Evolutionary conservation across 2,113 vertebrate species (phyloP).

Genomic region (Sturnira hondurensis): DNA sequence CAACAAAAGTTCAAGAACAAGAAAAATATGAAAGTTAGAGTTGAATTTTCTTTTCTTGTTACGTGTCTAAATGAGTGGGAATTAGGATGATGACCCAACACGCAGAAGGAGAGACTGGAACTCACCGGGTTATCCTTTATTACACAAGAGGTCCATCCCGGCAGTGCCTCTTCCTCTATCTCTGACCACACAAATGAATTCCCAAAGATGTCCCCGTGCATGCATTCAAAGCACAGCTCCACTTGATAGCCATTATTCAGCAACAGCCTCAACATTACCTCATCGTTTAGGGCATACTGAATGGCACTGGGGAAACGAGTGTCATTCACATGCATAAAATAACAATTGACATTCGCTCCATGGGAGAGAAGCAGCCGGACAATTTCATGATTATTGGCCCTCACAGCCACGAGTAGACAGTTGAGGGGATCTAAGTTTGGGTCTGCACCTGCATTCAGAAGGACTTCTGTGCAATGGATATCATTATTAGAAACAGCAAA

Average conservation of each 20-base stretch:
- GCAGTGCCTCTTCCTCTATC: conserved; percentile 74
- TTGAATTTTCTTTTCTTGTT: neutral
- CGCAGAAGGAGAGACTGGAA: neutral
- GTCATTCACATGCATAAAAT: conserved; percentile 88
- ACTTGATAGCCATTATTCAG: conserved; percentile 88
- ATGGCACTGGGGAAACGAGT: conserved; percentile 88
- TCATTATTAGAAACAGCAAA: conserved; percentile 89
- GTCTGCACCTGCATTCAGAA: conserved; percentile 85
- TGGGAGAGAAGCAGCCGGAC: conserved; percentile 85
- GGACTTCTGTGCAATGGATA: conserved; percentile 81
- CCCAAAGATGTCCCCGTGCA: conserved; percentile 83
- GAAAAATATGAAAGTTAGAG: neutral
- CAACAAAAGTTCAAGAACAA: neutral
- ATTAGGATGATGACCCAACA: neutral
- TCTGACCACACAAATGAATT: conserved; percentile 79
- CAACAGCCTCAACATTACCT: conserved; percentile 90
- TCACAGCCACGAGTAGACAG: conserved; percentile 89
- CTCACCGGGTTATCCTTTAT: conserved; percentile 83
- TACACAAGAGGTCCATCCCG: conserved; percentile 78
- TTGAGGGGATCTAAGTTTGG: conserved; percentile 88
- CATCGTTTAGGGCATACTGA: conserved; percentile 90
- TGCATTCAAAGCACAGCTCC: conserved; percentile 89
- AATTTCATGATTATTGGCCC: conserved; percentile 86
- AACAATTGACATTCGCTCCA: conserved; percentile 88
- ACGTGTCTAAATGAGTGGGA: neutral